A percentile compares a stretch with the other conserved stretches of the same genome.
These are phyloP conservation scores for Aythya baeri DNA, from an alignment of 2,113 vertebrate species.

Conservation along the genomic window DNA sequence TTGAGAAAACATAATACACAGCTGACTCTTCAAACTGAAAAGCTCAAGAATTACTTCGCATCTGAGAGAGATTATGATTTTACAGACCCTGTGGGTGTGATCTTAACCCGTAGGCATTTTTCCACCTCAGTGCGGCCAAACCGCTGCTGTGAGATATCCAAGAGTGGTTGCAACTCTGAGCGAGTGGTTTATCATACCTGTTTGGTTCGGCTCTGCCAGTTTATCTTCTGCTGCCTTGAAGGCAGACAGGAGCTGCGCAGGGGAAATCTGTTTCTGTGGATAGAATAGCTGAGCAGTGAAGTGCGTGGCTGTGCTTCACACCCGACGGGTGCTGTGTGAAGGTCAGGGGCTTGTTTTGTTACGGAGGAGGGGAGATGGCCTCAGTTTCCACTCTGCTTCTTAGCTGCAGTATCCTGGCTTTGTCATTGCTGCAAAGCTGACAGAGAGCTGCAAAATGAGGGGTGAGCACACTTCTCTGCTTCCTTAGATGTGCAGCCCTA, in stretches of 20 bases:
- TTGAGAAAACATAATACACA: background rate
- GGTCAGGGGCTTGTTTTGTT: background rate
- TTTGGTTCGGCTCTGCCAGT: background rate
- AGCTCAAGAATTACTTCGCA: background rate
- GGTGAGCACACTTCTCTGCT: background rate
- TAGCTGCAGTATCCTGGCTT: background rate
- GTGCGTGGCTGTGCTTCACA: background rate
- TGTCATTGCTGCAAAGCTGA: background rate
- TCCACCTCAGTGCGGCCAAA: background rate
- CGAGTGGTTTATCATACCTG: background rate
- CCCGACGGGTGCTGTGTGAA: accelerated
- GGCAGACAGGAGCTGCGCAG: background rate
- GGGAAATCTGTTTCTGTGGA: background rate
- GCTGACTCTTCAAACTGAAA: background rate
- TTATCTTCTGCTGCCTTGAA: background rate
- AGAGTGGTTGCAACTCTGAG: background rate
- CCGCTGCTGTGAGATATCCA: background rate
- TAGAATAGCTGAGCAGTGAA: background rate
- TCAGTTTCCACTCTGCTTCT: background rate
- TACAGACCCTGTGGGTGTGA: background rate
- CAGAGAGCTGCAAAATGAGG: background rate
- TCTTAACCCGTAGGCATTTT: background rate
- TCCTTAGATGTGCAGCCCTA: background rate
- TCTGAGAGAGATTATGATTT: background rate
- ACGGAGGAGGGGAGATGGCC: background rate